Percentiles rank a stretch among this genome's conserved stretches.
These are phyloP conservation scores for Perizoma flavofasciatum DNA, from an alignment of 2,888 invertebrate species.

Conservation along the genomic window DNA sequence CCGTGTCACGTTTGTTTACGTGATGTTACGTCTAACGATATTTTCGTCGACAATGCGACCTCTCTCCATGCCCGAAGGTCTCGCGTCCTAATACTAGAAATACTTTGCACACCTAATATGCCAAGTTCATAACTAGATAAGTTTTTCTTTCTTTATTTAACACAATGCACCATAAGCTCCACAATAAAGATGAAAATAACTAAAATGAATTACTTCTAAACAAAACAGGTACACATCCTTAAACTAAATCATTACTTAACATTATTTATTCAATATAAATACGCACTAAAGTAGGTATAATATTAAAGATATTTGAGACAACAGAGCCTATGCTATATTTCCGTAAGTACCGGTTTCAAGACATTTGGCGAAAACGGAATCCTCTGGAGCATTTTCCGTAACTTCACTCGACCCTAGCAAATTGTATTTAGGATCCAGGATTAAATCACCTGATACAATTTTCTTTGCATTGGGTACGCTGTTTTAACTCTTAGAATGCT, in stretches of 20 bases:
- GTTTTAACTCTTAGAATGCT: conserved; percentile 25
- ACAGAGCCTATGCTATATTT: too few species aligned
- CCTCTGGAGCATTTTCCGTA: conserved; percentile 8
- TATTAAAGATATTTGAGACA: too few species aligned
- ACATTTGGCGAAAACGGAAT: neutral
- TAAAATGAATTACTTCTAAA: too few species aligned
- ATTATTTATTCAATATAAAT: too few species aligned
- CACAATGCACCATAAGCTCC: too few species aligned
- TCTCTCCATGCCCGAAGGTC: conserved; percentile 58
- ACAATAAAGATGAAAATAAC: too few species aligned
- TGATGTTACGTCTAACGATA: conserved; percentile 49
- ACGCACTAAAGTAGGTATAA: too few species aligned
- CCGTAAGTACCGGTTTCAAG: too few species aligned
- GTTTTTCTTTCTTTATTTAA: neutral
- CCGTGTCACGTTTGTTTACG: conserved; percentile 39
- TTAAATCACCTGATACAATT: conserved; percentile 34
- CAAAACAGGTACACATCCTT: too few species aligned
- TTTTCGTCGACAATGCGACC: conserved; percentile 58
- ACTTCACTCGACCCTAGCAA: conserved; percentile 21
- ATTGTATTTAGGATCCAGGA: conserved; percentile 35
- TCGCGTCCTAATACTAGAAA: conserved; percentile 37
- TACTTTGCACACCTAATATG: conserved; percentile 45
- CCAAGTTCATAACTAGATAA: conserved; percentile 39
- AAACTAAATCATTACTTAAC: too few species aligned
- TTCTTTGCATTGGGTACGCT: conserved; percentile 19